These are phyloP conservation scores for Pluvialis apricaria DNA, from an alignment of 2,113 vertebrate genomes.

Conservation along the genomic window DNA sequence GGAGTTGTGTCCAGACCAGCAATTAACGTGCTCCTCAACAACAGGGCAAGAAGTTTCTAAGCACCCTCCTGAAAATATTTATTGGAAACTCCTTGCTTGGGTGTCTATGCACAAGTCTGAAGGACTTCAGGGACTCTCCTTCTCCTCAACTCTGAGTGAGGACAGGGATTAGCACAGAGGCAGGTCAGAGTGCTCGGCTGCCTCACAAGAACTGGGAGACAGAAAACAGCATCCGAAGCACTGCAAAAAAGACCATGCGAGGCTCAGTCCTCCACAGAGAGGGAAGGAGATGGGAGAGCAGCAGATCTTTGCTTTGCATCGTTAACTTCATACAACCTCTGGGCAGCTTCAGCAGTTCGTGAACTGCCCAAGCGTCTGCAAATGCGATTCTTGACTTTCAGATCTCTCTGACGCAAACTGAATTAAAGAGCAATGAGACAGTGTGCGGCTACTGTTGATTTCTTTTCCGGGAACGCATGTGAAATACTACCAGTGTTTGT, in stretches of 20 bases:
- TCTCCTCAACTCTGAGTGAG: neutral
- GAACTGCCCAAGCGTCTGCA: slow-evolving; percentile 1
- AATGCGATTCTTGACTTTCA: neutral
- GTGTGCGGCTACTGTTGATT: neutral
- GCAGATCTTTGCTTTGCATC: neutral
- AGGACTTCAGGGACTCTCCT: neutral
- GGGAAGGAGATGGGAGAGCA: neutral
- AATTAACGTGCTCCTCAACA: neutral
- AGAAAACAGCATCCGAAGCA: neutral
- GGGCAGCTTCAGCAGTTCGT: neutral
- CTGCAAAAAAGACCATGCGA: neutral
- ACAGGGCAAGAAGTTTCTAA: neutral
- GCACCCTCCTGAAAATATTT: neutral
- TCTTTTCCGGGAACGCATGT: slow-evolving; percentile 2
- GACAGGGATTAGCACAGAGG: neutral
- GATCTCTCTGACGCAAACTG: neutral
- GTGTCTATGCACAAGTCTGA: neutral
- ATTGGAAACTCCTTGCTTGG: neutral
- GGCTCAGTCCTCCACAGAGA: neutral
- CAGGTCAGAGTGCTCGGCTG: neutral
- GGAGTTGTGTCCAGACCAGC: neutral
- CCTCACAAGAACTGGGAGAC: neutral
- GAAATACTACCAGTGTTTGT: slow-evolving; percentile 27
- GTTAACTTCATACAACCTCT: neutral
- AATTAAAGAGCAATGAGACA: slow-evolving; percentile 7